phyloP scores from a whole-genome alignment of 2,797 vertebrate species.

The Scolopax rusticola region DNA sequence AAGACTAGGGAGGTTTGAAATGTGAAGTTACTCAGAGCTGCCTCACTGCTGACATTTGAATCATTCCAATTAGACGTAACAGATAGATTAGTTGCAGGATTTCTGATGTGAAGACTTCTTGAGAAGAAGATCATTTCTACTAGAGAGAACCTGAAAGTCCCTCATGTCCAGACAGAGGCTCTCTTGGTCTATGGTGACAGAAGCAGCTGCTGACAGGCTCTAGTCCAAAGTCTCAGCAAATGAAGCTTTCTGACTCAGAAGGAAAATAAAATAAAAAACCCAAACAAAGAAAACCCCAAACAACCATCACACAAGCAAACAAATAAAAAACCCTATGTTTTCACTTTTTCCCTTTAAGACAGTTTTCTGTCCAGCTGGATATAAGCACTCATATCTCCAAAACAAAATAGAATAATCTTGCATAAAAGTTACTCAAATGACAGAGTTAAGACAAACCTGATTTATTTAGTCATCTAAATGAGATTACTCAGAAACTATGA shows the following conservation, averaged over 20 bases:
- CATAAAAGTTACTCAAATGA: not conserved
- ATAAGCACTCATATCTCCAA: not conserved
- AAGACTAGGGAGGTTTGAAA: not conserved
- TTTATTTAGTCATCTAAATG: slow-evolving; percentile 17
- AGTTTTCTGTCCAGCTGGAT: not conserved
- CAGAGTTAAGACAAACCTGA: not conserved
- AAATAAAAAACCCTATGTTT: not conserved
- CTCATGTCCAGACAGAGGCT: not conserved
- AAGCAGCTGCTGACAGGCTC: not conserved
- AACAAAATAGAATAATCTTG: not conserved
- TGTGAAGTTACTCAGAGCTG: not conserved
- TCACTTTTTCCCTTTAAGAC: not conserved
- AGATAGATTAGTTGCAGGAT: not conserved
- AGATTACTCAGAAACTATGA: not conserved
- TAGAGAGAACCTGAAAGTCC: not conserved
- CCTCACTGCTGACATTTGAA: not conserved
- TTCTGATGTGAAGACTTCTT: not conserved
- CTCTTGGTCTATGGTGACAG: not conserved
- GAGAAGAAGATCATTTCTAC: not conserved
- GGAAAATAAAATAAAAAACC: not conserved
- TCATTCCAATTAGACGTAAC: not conserved
- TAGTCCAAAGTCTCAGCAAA: not conserved
- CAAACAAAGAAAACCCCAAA: not conserved
- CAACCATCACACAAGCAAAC: not conserved
- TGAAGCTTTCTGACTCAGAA: not conserved